phyloP scores from a whole-genome alignment of 2,113 vertebrate species.

The Serilophus lunatus region DNA sequence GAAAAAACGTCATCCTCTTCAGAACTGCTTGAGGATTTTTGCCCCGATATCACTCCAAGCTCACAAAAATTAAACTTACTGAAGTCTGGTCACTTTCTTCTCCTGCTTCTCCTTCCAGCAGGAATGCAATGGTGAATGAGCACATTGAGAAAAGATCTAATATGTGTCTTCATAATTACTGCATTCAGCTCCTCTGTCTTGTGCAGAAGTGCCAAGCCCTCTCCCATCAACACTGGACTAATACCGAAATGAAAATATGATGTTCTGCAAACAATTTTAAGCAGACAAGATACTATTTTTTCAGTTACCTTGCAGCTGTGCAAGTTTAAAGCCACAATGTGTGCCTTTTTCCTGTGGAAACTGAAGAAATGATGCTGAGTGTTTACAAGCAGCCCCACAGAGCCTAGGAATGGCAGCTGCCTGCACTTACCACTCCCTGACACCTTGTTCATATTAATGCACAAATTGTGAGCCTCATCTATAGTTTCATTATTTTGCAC shows the following conservation, averaged over 20 bases:
- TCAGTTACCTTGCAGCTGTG: not conserved
- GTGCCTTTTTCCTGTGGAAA: not conserved
- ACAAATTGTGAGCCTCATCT: not conserved
- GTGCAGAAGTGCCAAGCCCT: not conserved
- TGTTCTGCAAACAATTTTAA: not conserved
- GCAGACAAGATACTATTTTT: not conserved
- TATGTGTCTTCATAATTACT: not conserved
- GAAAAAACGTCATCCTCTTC: conserved; percentile 1
- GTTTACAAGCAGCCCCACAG: conserved; percentile 5
- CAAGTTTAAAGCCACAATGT: conserved; percentile 39
- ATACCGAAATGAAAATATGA: not conserved
- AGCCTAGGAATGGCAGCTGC: conserved; percentile 29
- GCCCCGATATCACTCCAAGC: not conserved
- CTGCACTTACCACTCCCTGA: not conserved
- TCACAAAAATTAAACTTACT: conserved; percentile 3
- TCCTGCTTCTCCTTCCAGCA: not conserved
- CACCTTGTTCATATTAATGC: not conserved
- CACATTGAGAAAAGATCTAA: not conserved
- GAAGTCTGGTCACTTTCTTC: conserved; percentile 9
- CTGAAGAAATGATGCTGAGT: not conserved
- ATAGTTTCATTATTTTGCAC: not conserved
- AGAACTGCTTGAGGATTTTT: not conserved
- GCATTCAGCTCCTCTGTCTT: not conserved
- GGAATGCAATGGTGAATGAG: not conserved
- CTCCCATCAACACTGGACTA: not conserved